These are phyloP conservation scores for Cantharis nigra DNA, from an alignment of 2,888 invertebrate genomes.

Conservation along the genomic window DNA sequence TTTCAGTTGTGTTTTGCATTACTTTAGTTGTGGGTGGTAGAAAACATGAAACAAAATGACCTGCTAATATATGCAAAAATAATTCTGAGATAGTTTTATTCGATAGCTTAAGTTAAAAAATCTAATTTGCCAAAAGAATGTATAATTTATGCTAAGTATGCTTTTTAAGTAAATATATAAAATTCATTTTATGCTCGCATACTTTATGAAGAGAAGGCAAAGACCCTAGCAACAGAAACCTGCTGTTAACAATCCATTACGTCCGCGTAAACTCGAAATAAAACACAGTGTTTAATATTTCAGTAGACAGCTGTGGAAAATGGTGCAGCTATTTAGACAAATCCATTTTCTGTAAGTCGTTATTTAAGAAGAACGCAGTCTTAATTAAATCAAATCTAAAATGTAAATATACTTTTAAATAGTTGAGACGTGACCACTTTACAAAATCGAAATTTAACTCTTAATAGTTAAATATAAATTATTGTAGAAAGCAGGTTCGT, in stretches of 20 bases:
- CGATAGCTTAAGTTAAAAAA: constrained; percentile 4
- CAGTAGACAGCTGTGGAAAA: constrained; percentile 39
- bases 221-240: constrained; percentile 7
- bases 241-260: constrained; percentile 19
- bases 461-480: neutral
- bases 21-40: constrained; percentile 20
- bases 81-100: neutral
- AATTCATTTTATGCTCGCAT: constrained; percentile 9
- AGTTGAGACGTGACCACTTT: constrained; percentile 44
- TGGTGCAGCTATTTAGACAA: constrained; percentile 35
- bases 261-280: constrained; percentile 30
- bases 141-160: constrained; percentile 2
- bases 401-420: constrained; percentile 47
- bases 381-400: constrained; percentile 49
- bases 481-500: neutral
- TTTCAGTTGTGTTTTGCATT: constrained; percentile 42
- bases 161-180: constrained; percentile 2
- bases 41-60: constrained; percentile 16
- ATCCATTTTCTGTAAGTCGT: constrained; percentile 41
- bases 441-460: neutral
- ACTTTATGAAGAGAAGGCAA: neutral
- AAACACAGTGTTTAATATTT: constrained; percentile 38
- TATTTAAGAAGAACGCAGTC: constrained; percentile 40
- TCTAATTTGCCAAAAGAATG: constrained; percentile 4
- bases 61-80: constrained; percentile 12